Percentiles rank a stretch among this genome's conserved stretches.
Evolutionary conservation across 1,140 invertebrate species (phyloP).

Genomic region (Penaeus chinensis): DNA sequence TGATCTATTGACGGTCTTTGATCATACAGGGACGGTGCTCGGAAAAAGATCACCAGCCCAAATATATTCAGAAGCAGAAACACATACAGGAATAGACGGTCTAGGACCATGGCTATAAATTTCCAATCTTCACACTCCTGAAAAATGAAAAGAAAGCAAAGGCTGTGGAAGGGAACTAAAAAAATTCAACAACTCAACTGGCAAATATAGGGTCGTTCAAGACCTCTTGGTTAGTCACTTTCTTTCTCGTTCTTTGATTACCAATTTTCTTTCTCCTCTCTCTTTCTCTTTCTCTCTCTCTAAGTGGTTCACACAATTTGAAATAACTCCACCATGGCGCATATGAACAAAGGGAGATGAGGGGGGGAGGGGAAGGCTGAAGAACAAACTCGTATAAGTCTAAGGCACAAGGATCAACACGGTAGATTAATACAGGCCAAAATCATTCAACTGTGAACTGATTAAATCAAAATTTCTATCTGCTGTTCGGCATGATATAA

Average conservation of each 20-base stretch:
- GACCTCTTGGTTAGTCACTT: neutral
- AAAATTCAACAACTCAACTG: constrained; percentile 7
- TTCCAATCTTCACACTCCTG: constrained; percentile 98
- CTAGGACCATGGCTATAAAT: constrained; percentile 98
- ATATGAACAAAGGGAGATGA: too few species aligned
- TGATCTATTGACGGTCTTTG: constrained; percentile 87
- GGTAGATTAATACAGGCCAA: too few species aligned
- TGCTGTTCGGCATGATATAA: too few species aligned
- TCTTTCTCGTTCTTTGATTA: neutral
- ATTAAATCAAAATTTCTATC: too few species aligned
- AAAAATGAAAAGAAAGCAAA: constrained; percentile 53
- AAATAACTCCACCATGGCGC: constrained; percentile 4
- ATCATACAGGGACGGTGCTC: constrained; percentile 96
- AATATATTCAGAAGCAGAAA: constrained; percentile 94
- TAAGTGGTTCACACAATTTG: neutral
- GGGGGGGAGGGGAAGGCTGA: too few species aligned
- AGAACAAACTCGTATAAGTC: too few species aligned
- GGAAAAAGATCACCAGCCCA: constrained; percentile 87
- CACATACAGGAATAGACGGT: constrained; percentile 95
- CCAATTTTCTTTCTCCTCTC: neutral
- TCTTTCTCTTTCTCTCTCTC: constrained; percentile 37
- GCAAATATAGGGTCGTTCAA: neutral
- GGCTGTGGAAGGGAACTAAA: constrained; percentile 2
- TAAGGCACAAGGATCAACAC: too few species aligned
- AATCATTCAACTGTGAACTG: too few species aligned